Evolutionary conservation across 2,113 vertebrate species (phyloP), one percentile per base, ranked within the genome.

Genomic region (Embiotoca jacksoni): DNA sequence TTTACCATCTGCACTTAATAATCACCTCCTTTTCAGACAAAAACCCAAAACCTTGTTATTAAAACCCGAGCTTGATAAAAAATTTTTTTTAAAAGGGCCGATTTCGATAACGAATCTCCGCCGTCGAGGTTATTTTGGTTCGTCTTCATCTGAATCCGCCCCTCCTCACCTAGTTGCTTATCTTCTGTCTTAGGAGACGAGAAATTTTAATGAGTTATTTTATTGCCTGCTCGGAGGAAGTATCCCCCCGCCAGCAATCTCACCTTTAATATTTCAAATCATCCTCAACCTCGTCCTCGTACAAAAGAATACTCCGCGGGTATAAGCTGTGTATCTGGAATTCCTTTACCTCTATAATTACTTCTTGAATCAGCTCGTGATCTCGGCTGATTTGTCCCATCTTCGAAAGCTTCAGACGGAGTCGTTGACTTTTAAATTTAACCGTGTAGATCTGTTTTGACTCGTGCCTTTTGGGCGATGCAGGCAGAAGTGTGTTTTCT

Each of bases 141-240:
- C 77, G 73, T 88, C 85, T 82, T 84, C 77, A 76, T 89, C 36
- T 61, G 79, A 75, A 76, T 60, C 64, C 54, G 3, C 61, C 23
- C 35, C 61, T 80, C 47, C 64, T 72, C 69, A 79, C 75, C 80
- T 75, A 6, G 10, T 71, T 89, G 81, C 90, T 88, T 92, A 91
- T 92, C 89, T 88, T 49, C 72, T 71, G 84, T 83, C 90, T 90
- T 84, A 33, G 60, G 89, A 93, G 90, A 91, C 50, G 35, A 78
- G 78, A 78, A 79, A 81, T 92, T 93, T 93, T 94, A 94, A 94
- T 93, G 87, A 93, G 91, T 89, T 85, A 84, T 91, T 93, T 92
- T 89, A 92, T 92, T 89, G 72, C 81, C 23, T 62, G 81, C 80
- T 89, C 82, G 64, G 72, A 84, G 70, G 75, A 67, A 79, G 76